phyloP scores from a whole-genome alignment of 2,888 invertebrate species.

The Tanytarsus gracilentus region DNA sequence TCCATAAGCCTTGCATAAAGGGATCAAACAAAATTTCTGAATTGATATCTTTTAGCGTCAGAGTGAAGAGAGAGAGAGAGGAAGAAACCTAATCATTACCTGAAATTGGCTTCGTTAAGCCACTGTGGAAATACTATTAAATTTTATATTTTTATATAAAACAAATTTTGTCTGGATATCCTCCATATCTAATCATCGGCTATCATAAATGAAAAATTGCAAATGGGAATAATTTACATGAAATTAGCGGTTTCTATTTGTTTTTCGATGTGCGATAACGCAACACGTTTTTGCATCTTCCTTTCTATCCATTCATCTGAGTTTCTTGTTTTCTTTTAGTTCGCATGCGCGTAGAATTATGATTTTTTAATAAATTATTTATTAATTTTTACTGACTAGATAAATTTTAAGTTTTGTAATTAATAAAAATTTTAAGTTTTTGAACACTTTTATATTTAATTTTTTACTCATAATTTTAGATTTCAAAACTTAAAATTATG shows the following conservation, averaged over 20 bases:
- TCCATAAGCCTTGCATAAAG: not conserved
- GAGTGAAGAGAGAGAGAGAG: not conserved
- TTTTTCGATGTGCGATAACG: conserved; percentile 25
- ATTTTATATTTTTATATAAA: too few species aligned
- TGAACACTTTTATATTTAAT: too few species aligned
- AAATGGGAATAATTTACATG: conserved; percentile 22
- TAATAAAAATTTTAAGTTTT: too few species aligned
- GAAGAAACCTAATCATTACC: not conserved
- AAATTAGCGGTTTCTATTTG: conserved; percentile 29
- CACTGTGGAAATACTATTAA: not conserved
- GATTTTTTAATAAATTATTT: too few species aligned
- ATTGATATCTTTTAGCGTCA: not conserved
- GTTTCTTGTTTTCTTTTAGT: not conserved
- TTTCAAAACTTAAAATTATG: too few species aligned
- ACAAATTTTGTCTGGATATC: not conserved
- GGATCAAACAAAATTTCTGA: too few species aligned
- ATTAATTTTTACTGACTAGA: too few species aligned
- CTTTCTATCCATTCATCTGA: conserved; percentile 5
- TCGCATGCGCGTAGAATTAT: conserved; percentile 1
- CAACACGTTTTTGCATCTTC: not conserved
- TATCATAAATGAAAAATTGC: conserved; percentile 25
- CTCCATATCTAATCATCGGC: conserved; percentile 18
- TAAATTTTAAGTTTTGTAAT: too few species aligned
- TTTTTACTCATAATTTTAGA: too few species aligned
- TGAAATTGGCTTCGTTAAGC: not conserved